A percentile compares a stretch with the other conserved stretches of the same genome.
Evolutionary conservation across 1,140 invertebrate genomes (phyloP).

Genomic region (Ceratosolen solmsi): DNA sequence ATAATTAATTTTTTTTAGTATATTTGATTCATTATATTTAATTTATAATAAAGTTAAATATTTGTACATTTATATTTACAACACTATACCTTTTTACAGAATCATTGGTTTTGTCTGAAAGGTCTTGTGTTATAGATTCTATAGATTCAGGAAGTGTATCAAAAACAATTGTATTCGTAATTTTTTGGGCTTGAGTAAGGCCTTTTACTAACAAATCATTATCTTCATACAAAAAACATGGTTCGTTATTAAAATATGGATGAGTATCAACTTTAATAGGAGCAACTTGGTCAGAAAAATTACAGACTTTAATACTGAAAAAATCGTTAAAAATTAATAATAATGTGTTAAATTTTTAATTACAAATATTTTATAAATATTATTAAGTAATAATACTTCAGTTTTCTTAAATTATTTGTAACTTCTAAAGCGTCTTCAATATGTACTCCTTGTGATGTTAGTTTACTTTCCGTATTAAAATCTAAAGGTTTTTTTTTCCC

Average conservation of each 20-base stretch:
- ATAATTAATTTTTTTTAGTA: too few relatives aligned
- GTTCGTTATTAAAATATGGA: conserved; percentile 78
- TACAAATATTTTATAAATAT: not conserved
- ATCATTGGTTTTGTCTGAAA: conserved; percentile 66
- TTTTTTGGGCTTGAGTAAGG: conserved; percentile 80
- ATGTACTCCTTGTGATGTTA: conserved; percentile 73
- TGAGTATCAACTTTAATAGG: conserved; percentile 74
- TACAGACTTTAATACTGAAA: conserved; percentile 43
- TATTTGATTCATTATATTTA: too few relatives aligned
- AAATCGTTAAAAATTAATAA: conserved; percentile 28
- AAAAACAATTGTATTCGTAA: conserved; percentile 83
- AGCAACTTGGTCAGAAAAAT: conserved; percentile 55
- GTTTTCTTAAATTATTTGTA: conserved; percentile 52
- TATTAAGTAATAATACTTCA: conserved; percentile 48
- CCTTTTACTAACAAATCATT: conserved; percentile 81
- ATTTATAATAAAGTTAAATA: too few relatives aligned
- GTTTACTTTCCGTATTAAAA: conserved; percentile 71
- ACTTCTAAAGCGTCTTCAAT: conserved; percentile 76
- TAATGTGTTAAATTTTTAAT: conserved; percentile 1
- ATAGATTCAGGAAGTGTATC: conserved; percentile 77
- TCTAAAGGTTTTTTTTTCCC: conserved; percentile 75
- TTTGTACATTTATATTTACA: too few relatives aligned
- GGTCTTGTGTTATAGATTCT: conserved; percentile 64
- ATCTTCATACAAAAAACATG: conserved; percentile 77
- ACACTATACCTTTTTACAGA: conserved; percentile 67